Percentiles rank a stretch among this genome's conserved stretches.
These are phyloP conservation scores for Cactoblastis cactorum DNA, from an alignment of 2,888 invertebrate genomes.

Conservation along the genomic window DNA sequence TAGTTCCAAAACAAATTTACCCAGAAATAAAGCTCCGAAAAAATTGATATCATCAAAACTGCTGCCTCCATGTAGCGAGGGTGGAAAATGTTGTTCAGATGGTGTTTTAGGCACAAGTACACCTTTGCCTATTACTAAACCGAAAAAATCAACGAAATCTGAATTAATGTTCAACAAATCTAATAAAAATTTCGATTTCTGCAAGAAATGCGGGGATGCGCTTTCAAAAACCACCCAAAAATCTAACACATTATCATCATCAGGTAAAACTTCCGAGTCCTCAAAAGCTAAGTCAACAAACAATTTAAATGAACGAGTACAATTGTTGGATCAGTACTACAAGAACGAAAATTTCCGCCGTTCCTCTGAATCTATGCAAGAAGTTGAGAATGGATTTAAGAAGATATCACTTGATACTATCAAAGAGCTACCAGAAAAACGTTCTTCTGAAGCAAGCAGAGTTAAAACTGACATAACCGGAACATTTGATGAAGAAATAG, in stretches of 20 bases:
- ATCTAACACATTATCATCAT: neutral
- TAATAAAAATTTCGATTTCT: constrained; percentile 27
- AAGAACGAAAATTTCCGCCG: constrained; percentile 55
- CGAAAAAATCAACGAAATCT: constrained; percentile 54
- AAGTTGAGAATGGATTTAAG: constrained; percentile 28
- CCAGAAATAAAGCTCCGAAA: constrained; percentile 33
- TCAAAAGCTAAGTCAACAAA: neutral
- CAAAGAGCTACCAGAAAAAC: constrained; percentile 45
- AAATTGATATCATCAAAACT: constrained; percentile 43
- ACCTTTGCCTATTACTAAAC: constrained; percentile 16
- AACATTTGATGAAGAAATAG: constrained; percentile 32
- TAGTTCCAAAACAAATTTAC: neutral
- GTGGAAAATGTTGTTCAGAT: constrained; percentile 44
- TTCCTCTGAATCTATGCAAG: constrained; percentile 44
- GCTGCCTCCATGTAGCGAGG: constrained; percentile 23
- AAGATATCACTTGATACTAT: constrained; percentile 51
- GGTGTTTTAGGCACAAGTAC: constrained; percentile 29
- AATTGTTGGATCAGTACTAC: constrained; percentile 48
- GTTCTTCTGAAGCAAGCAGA: constrained; percentile 22
- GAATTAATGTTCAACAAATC: constrained; percentile 36
- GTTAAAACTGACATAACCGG: constrained; percentile 21
- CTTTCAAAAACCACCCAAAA: neutral
- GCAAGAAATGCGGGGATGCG: constrained; percentile 50
- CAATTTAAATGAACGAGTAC: constrained; percentile 15
- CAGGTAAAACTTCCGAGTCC: neutral